These are phyloP conservation scores for Dorcus parallelipipedus DNA, from an alignment of 2,888 invertebrate genomes.

Conservation along the genomic window DNA sequence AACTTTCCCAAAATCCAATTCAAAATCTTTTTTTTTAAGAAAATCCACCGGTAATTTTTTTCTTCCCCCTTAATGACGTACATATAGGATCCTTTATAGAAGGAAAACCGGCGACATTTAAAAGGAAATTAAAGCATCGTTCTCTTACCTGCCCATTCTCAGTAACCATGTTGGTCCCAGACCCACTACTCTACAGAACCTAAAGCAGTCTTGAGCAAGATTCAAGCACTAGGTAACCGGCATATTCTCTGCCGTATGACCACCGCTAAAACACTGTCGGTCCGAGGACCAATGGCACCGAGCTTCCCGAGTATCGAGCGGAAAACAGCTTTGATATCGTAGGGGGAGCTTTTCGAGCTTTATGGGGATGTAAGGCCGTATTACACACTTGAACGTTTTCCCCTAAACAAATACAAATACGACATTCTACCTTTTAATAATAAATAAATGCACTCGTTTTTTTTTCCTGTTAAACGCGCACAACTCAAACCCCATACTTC, in stretches of 20 bases:
- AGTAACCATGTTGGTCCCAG: conserved; percentile 41
- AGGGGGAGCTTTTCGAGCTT: conserved; percentile 19
- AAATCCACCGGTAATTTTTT: not conserved
- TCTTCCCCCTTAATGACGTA: not conserved
- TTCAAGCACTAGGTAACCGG: conserved; percentile 35
- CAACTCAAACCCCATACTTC: too few relatives aligned
- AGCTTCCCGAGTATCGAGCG: conserved; percentile 47
- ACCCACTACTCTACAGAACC: conserved; percentile 28
- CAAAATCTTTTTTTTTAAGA: too few relatives aligned
- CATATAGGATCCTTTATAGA: not conserved
- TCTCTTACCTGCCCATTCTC: conserved; percentile 46
- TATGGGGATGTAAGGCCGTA: conserved; percentile 1
- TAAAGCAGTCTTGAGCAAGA: conserved; percentile 31
- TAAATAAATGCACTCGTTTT: too few relatives aligned
- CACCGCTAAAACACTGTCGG: conserved; percentile 36
- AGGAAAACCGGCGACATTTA: not conserved
- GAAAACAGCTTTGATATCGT: conserved; percentile 44
- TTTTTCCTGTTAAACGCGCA: too few relatives aligned
- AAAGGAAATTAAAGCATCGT: not conserved
- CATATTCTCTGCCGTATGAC: conserved; percentile 38
- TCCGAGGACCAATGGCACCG: conserved; percentile 39
- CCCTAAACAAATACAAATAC: too few relatives aligned
- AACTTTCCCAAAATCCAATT: too few relatives aligned
- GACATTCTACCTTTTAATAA: too few relatives aligned
- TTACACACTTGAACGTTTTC: not conserved